Percentiles rank a stretch among this genome's conserved stretches.
Conservation (phyloP, 2,888 invertebrate species). For the Cremastinae sp. region DNA sequence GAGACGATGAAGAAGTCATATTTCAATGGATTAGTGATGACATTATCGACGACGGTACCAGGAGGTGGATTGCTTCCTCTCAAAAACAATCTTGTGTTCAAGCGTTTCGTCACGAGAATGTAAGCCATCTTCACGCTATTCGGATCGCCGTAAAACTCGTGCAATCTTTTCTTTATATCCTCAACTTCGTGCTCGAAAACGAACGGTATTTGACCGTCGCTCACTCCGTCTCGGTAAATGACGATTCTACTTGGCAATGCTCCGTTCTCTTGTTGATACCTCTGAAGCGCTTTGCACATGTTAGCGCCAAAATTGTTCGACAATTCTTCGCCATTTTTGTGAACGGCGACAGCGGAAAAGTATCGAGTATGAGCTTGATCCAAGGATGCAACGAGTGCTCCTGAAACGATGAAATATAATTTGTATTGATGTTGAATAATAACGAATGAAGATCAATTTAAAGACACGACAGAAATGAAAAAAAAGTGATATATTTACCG, state of each 20-base stretch:
- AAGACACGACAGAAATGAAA: too few relatives aligned
- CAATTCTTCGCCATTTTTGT: slow-evolving; percentile 88
- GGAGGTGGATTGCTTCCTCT: slow-evolving; percentile 86
- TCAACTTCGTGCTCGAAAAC: slow-evolving; percentile 89
- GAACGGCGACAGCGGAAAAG: slow-evolving; percentile 88
- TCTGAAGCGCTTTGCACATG: slow-evolving; percentile 81
- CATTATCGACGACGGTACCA: slow-evolving; percentile 93
- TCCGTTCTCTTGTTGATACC: slow-evolving; percentile 81
- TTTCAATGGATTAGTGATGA: slow-evolving; percentile 88
- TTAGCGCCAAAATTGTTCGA: slow-evolving; percentile 87
- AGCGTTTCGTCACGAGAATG: slow-evolving; percentile 93
- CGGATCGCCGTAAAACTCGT: slow-evolving; percentile 81
- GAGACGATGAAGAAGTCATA: slow-evolving; percentile 96
- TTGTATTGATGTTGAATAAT: too few relatives aligned
- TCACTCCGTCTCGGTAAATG: slow-evolving; percentile 95
- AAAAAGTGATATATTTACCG: too few relatives aligned
- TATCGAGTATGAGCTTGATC: slow-evolving; percentile 84
- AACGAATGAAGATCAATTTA: background rate
- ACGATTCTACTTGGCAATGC: slow-evolving; percentile 86
- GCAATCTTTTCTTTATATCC: slow-evolving; percentile 82
- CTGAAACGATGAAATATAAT: too few relatives aligned
- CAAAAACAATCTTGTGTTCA: slow-evolving; percentile 89
- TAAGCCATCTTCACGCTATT: slow-evolving; percentile 84
- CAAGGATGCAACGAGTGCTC: slow-evolving; percentile 89
- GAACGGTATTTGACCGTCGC: slow-evolving; percentile 92